A percentile compares a stretch with the other conserved stretches of the same genome.
These are phyloP conservation scores for Ephialtes manifestator DNA, from an alignment of 2,888 invertebrate species.

Conservation along the genomic window DNA sequence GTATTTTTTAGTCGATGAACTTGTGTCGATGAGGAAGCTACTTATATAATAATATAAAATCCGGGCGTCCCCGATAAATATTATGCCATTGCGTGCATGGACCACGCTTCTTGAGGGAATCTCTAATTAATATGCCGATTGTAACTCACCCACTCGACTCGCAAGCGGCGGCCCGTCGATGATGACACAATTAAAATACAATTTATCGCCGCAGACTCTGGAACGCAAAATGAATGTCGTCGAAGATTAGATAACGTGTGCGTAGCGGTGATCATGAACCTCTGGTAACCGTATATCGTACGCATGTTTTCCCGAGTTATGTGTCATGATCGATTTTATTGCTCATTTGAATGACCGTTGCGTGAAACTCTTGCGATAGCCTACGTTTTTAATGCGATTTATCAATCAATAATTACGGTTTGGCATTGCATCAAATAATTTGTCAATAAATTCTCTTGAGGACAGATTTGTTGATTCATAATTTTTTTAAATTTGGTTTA, in stretches of 20 bases:
- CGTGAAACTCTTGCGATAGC: neutral
- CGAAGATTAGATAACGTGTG: conserved; percentile 19
- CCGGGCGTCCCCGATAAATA: neutral
- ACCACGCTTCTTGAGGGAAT: neutral
- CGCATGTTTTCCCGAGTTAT: neutral
- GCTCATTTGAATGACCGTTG: conserved; percentile 5
- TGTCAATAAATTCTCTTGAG: neutral
- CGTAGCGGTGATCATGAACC: conserved; percentile 19
- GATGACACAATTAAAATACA: conserved; percentile 14
- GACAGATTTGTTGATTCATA: too few relatives aligned
- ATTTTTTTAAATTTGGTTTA: too few relatives aligned
- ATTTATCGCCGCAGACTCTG: conserved; percentile 22
- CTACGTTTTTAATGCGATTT: neutral
- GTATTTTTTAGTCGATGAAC: too few relatives aligned
- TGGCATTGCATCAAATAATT: neutral
- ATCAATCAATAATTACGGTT: neutral
- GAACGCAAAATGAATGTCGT: conserved; percentile 12
- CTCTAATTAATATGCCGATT: conserved; percentile 30
- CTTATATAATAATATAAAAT: neutral
- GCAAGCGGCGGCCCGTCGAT: conserved; percentile 5
- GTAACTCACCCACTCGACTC: neutral
- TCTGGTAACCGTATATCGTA: conserved; percentile 5
- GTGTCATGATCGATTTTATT: conserved; percentile 7
- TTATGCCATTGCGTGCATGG: neutral
- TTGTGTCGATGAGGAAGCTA: neutral